Percentiles rank a stretch among this genome's conserved stretches.
phyloP scores from a whole-genome alignment of 64 coral and sea anemone genomes.

The Dendrophyllia cribrosa region DNA sequence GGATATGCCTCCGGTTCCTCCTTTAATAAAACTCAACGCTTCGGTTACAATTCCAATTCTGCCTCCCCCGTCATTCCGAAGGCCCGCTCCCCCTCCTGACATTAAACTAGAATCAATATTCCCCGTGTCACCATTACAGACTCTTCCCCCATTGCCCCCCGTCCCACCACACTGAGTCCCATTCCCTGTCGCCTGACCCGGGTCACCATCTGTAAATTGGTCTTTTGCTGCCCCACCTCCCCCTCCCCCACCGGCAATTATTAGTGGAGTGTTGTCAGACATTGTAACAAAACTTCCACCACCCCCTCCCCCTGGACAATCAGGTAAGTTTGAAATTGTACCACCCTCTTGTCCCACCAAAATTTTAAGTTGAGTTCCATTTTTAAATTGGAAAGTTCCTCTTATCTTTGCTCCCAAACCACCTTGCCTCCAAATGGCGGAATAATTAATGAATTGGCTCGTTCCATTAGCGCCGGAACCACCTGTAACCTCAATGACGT shows the following conservation, averaged over 20 bases:
- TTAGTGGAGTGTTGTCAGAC: slow-evolving; percentile 17
- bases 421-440: background rate
- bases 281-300: slow-evolving; percentile 43
- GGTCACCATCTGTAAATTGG: background rate
- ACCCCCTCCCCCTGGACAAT: slow-evolving; percentile 14
- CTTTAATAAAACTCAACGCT: slow-evolving; percentile 34
- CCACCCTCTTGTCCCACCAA: slow-evolving; percentile 30
- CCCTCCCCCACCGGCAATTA: slow-evolving; percentile 57
- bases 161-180: slow-evolving; percentile 22
- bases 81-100: background rate
- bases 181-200: slow-evolving; percentile 8
- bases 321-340: background rate
- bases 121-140: background rate
- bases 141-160: background rate
- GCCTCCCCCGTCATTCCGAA: background rate
- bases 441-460: too few relatives aligned
- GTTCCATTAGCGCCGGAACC: slow-evolving; percentile 64
- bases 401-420: slow-evolving; percentile 40
- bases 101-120: background rate
- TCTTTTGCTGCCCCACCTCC: background rate
- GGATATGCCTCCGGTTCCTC: slow-evolving; percentile 45
- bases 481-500: slow-evolving; percentile 63
- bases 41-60: background rate
- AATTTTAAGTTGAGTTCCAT: slow-evolving; percentile 34
- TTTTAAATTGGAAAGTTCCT: slow-evolving; percentile 29